These are phyloP conservation scores for Odontamblyopus rebecca DNA, from an alignment of 2,797 vertebrate genomes.

Conservation along the genomic window DNA sequence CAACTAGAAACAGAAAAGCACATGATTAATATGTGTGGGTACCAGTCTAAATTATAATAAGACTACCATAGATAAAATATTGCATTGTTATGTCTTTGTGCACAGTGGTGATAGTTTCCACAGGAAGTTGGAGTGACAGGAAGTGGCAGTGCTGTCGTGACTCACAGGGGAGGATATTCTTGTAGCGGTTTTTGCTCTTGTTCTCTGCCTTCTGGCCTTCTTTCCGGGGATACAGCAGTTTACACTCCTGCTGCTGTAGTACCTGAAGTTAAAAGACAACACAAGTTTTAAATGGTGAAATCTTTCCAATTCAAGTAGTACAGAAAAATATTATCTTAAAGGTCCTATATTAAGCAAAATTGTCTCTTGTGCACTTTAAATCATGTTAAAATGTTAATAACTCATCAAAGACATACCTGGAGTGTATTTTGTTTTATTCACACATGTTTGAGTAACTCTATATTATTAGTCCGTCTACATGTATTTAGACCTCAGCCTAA, in stretches of 20 bases:
- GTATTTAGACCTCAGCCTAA: no score
- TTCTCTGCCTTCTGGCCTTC: constrained; percentile 88
- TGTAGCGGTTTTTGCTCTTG: constrained; percentile 90
- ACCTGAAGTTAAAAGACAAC: constrained; percentile 68
- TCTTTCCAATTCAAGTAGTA: not conserved
- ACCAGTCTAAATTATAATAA: not conserved
- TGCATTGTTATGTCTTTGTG: constrained; percentile 14
- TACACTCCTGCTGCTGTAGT: constrained; percentile 89
- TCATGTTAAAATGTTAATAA: no score
- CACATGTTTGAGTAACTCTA: no score
- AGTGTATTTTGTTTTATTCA: no score
- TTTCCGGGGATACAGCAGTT: constrained; percentile 87
- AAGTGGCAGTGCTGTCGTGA: constrained; percentile 56
- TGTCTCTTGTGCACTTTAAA: no score
- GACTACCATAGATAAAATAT: not conserved
- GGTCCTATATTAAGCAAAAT: no score
- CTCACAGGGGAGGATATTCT: constrained; percentile 92
- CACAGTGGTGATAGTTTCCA: constrained; percentile 68
- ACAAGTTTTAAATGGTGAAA: constrained; percentile 6
- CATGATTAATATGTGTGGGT: constrained; percentile 4
- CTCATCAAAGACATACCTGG: no score
- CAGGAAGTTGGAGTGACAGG: constrained; percentile 71
- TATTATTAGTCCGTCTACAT: no score
- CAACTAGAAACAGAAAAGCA: constrained; percentile 72
- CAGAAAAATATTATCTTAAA: not conserved